phyloP scores from a whole-genome alignment of 2,113 vertebrate genomes.

The Terrapene triunguis region DNA sequence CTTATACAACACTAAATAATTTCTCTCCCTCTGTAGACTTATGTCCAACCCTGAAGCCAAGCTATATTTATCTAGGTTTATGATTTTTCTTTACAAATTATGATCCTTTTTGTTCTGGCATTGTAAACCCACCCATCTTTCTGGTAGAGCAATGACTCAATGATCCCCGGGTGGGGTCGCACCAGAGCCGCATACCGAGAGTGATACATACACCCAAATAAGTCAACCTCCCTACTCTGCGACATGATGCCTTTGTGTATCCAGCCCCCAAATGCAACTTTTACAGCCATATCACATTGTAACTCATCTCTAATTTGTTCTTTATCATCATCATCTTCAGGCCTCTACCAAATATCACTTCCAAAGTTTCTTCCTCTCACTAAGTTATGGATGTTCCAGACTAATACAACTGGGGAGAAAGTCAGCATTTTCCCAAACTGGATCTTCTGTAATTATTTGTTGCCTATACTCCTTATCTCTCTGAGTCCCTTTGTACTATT shows the following conservation, averaged over 20 bases:
- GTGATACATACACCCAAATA: no score
- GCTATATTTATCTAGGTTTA: no score
- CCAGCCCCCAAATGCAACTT: not conserved
- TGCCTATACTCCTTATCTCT: not conserved
- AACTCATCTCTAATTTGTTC: not conserved
- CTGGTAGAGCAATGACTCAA: not conserved
- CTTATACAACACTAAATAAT: no score
- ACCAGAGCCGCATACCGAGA: no score
- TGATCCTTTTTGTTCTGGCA: no score
- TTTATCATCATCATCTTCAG: not conserved
- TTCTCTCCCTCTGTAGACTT: no score
- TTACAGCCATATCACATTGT: not conserved
- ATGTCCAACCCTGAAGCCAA: no score
- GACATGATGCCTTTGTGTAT: not conserved
- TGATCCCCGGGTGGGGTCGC: rapidly evolving
- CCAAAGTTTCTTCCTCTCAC: not conserved
- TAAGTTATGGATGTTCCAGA: not conserved
- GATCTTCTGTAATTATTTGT: not conserved
- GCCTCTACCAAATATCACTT: not conserved
- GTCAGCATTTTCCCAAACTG: no score
- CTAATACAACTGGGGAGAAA: not conserved
- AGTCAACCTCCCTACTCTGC: not conserved
- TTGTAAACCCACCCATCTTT: no score
- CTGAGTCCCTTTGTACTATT: not conserved
- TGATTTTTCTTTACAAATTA: no score